These are phyloP conservation scores for Brachyalestes nurse DNA, from an alignment of 2,797 vertebrate species.

Conservation along the genomic window DNA sequence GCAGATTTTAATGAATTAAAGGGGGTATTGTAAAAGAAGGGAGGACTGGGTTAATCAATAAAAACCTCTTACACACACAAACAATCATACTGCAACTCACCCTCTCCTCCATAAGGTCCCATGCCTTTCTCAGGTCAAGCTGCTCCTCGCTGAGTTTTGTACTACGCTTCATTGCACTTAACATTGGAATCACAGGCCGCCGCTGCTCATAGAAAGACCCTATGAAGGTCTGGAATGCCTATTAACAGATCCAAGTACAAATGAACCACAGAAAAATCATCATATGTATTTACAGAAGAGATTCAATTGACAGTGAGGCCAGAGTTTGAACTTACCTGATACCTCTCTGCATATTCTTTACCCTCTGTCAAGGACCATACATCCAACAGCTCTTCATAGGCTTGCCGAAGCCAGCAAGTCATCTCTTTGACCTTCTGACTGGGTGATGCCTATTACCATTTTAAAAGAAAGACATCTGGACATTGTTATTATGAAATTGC, in stretches of 20 bases:
- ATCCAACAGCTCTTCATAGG: conserved; percentile 77
- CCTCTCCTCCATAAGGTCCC: conserved; percentile 78
- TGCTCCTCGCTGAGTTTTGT: conserved; percentile 70
- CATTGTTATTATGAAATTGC: not conserved
- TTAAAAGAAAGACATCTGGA: not conserved
- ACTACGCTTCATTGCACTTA: conserved; percentile 67
- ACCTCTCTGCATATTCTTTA: conserved; percentile 76
- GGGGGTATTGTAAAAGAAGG: too few relatives aligned
- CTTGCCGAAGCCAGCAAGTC: conserved; percentile 76
- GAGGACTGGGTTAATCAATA: too few relatives aligned
- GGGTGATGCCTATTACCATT: conserved; percentile 61
- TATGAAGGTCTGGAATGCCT: conserved; percentile 77
- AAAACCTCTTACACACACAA: too few relatives aligned
- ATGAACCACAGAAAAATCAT: not conserved
- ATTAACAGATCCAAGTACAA: not conserved
- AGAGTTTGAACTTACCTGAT: conserved; percentile 74
- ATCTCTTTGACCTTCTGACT: conserved; percentile 74
- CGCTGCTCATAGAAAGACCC: conserved; percentile 79
- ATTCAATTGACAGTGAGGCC: not conserved
- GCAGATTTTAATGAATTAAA: not conserved
- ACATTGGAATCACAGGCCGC: conserved; percentile 71
- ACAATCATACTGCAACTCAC: conserved; percentile 53
- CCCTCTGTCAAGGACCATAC: conserved; percentile 69
- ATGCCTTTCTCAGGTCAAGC: conserved; percentile 69
- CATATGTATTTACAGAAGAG: not conserved